A percentile compares a stretch with the other conserved stretches of the same genome.
These are phyloP conservation scores for Mugil cephalus DNA, from an alignment of 2,113 vertebrate genomes.

Conservation along the genomic window DNA sequence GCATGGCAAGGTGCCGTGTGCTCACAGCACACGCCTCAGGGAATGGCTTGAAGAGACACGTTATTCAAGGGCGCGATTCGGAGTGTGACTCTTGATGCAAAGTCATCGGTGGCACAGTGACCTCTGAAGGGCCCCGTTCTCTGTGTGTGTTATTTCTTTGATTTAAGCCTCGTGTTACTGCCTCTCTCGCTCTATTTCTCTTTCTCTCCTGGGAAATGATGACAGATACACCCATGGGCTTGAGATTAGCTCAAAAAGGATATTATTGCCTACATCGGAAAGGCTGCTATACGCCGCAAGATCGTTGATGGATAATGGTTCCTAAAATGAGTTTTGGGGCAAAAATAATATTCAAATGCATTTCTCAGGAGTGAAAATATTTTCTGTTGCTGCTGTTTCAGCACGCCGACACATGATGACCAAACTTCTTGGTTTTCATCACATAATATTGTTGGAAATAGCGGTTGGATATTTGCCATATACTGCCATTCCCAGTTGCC, in stretches of 20 bases:
- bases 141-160: slow-evolving; percentile 64
- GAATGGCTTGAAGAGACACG: slow-evolving; percentile 54
- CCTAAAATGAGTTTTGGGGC: slow-evolving; percentile 61
- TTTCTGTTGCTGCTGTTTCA: slow-evolving; percentile 51
- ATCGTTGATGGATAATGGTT: slow-evolving; percentile 70
- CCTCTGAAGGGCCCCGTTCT: slow-evolving; percentile 51
- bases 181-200: slow-evolving; percentile 6
- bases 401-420: slow-evolving; percentile 65
- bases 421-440: slow-evolving; percentile 50
- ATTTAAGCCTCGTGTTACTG: slow-evolving; percentile 60
- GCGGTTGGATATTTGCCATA: slow-evolving; percentile 65
- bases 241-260: slow-evolving; percentile 69
- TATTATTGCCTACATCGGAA: slow-evolving; percentile 70
- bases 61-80: slow-evolving; percentile 67
- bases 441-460: slow-evolving; percentile 56
- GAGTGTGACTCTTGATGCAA: slow-evolving; percentile 66
- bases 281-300: slow-evolving; percentile 49
- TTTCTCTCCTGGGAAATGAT: slow-evolving; percentile 60
- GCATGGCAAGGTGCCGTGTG: slow-evolving; percentile 42
- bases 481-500: slow-evolving; percentile 52
- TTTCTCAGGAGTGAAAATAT: slow-evolving; percentile 68
- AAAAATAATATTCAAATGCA: slow-evolving; percentile 68
- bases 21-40: slow-evolving; percentile 34
- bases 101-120: slow-evolving; percentile 71
- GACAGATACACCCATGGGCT: slow-evolving; percentile 64